Conservation (phyloP, 2,113 vertebrate genomes). For the Puntigrus tetrazona region DNA sequence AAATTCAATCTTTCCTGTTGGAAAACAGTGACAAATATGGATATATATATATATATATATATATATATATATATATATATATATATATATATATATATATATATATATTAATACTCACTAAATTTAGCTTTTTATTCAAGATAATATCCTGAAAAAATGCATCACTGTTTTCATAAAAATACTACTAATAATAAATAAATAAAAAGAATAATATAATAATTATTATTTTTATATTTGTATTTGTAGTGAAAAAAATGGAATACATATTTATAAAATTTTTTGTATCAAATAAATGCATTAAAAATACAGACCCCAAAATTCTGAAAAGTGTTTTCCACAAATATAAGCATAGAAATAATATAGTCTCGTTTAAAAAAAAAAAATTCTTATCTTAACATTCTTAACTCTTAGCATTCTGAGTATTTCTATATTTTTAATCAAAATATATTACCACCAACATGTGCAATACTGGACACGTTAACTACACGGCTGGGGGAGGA, state of each 20-base stretch:
- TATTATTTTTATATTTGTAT: no score
- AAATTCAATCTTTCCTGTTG: conserved; percentile 69
- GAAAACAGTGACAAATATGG: background rate
- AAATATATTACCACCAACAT: conserved; percentile 61
- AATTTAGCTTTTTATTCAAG: background rate
- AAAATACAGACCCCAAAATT: background rate
- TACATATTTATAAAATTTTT: no score
- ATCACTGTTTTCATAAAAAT: background rate
- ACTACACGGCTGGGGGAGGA: conserved; percentile 73
- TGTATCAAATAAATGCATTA: background rate
- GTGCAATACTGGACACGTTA: conserved; percentile 74
- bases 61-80: no score
- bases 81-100: no score
- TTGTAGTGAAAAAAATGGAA: no score
- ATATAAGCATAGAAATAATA: background rate
- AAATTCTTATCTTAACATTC: conserved; percentile 33
- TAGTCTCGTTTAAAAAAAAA: background rate
- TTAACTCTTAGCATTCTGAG: conserved; percentile 7
- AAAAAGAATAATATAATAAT: no score
- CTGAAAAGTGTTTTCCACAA: background rate
- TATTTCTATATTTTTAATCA: conserved; percentile 26
- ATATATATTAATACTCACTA: no score
- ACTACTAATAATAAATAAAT: no score
- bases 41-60: no score
- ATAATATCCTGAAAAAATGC: background rate